Evolutionary conservation across 1,140 invertebrate genomes (phyloP), one percentile per base, ranked within the genome.

Genomic region (Prorops nasuta): DNA sequence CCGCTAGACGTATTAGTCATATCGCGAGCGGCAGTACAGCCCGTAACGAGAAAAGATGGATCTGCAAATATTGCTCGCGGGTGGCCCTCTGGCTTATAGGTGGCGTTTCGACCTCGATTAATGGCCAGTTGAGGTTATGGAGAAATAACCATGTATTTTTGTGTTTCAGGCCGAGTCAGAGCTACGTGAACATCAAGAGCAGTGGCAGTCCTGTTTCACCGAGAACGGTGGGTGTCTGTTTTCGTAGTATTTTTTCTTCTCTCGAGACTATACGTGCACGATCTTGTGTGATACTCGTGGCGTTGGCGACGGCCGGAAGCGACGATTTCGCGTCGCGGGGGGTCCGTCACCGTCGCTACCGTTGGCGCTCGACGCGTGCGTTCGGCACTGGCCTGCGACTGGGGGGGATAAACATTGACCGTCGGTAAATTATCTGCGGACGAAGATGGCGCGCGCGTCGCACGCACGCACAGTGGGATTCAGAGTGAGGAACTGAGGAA

Each of bases 151-250:
- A 28, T 28, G 24, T 6, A 28, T 51, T 20, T 37, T 44, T 3
- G 47, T 49, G 12, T 67, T 66, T 12, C 53, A 77, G 75, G 64
- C 64, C 74, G 44, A 61, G 70, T 45, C 75, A 77, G 55, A 76
- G 57, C 52, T 76, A 74, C 61, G 70, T 66, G 39, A 76, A 67
- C 69, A 73, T 73, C 69, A 76, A 77, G 52, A 76, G 70, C 56
- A 74, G 70, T 57, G 74, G 70, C 46, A 69, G 67, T 50, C 73
- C 75, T 12, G 68, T 74, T 44, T 76, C 75, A 47, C 71, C 75
- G 18, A 61, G 74, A 45, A 76, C 73, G 49, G 71, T 72, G 45
- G 72, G 70, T 32, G 60, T 58, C 21, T 63, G 70, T 35, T 63
- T n/a, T n/a, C n/a, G n/a, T n/a, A n/a, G n/a, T n/a, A n/a, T n/a